phyloP scores from a whole-genome alignment of 2,797 vertebrate genomes.

The Sebastes aleutianus region DNA sequence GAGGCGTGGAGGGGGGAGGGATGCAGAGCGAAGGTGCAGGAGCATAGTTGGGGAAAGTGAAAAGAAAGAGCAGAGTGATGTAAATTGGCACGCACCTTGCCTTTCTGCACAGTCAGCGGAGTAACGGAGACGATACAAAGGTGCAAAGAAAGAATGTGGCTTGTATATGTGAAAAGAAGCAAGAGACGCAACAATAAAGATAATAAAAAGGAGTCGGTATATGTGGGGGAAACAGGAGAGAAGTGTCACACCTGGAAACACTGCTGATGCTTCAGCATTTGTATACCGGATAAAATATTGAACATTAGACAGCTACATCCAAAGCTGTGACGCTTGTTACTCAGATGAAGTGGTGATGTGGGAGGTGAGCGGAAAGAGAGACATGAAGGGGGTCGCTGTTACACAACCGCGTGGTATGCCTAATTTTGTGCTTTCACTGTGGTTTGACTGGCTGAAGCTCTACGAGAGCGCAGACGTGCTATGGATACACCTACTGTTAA shows the following conservation, averaged over 20 bases:
- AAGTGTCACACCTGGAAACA: constrained; percentile 17
- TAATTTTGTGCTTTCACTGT: constrained; percentile 12
- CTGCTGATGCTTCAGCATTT: constrained; percentile 13
- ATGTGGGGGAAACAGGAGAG: neutral
- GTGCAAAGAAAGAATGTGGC: neutral
- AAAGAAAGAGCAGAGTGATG: constrained; percentile 11
- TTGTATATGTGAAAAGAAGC: neutral
- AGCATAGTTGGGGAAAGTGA: neutral
- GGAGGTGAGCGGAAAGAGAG: constrained; percentile 28
- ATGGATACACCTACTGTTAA: constrained; percentile 4
- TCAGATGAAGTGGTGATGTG: constrained; percentile 36
- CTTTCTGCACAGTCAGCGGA: constrained; percentile 36
- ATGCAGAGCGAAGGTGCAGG: neutral
- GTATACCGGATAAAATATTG: constrained; percentile 16
- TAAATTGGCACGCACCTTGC: constrained; percentile 3
- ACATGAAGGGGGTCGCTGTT: constrained; percentile 23
- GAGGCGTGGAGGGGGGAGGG: neutral
- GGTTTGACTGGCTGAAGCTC: constrained; percentile 9
- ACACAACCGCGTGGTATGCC: constrained; percentile 9
- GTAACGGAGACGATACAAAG: constrained; percentile 9
- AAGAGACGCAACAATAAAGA: constrained; percentile 29
- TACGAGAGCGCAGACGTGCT: neutral
- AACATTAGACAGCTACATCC: constrained; percentile 24
- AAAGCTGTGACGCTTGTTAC: constrained; percentile 34
- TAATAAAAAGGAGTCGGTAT: neutral